phyloP scores from a whole-genome alignment of 1,140 invertebrate species.

The Caerostris extrusa region DNA sequence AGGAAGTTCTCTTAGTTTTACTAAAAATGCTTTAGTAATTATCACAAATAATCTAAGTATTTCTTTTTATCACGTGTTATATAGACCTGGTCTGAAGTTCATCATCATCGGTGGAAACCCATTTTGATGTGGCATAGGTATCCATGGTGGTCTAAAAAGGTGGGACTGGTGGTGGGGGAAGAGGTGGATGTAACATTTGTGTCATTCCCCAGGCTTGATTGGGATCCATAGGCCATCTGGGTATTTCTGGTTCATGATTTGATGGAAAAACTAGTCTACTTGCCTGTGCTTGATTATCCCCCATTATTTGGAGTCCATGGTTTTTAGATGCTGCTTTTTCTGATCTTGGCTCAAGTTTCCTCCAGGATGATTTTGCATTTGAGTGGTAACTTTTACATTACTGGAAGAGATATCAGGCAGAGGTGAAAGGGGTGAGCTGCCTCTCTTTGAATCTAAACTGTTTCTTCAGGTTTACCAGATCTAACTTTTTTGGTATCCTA shows the following conservation, averaged over 20 bases:
- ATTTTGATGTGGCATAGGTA: background rate
- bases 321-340: background rate
- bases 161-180: background rate
- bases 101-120: conserved; percentile 10
- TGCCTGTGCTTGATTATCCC: background rate
- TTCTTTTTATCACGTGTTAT: conserved; percentile 58
- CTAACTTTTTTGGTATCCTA: conserved; percentile 66
- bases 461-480: conserved; percentile 64
- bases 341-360: conserved; percentile 57
- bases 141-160: conserved; percentile 37
- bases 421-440: conserved; percentile 60
- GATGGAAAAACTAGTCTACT: conserved; percentile 76
- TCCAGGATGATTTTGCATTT: conserved; percentile 58
- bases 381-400: conserved; percentile 30
- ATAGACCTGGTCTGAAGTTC: conserved; percentile 45
- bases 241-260: conserved; percentile 67
- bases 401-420: conserved; percentile 50
- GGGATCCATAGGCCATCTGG: conserved; percentile 68
- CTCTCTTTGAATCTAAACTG: conserved; percentile 62
- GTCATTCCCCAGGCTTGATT: background rate
- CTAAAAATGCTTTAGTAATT: conserved; percentile 70
- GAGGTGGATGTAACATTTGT: background rate
- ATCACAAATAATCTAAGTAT: conserved; percentile 71
- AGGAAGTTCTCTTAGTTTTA: background rate
- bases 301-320: background rate